Percentiles rank a stretch among this genome's conserved stretches.
Conservation (phyloP, 2,797 vertebrate species). For the Diceros bicornis region DNA sequence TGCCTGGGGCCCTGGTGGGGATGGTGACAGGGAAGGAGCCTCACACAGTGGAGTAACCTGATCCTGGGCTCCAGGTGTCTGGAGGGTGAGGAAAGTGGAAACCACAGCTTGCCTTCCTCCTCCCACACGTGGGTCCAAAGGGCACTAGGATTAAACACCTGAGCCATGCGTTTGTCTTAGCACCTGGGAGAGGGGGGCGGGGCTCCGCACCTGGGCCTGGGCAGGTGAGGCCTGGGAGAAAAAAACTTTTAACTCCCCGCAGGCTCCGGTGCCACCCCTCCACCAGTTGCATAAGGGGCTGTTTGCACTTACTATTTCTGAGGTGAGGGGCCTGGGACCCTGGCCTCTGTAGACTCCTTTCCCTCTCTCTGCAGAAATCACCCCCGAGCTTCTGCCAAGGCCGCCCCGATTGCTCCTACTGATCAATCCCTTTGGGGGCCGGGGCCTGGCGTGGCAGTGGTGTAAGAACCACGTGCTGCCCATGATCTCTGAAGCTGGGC, state of each 20-base stretch:
- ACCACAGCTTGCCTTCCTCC: background rate
- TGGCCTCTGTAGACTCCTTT: background rate
- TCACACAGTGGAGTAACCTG: background rate
- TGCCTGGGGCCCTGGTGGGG: background rate
- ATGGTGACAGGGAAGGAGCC: background rate
- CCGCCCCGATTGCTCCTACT: slow-evolving; percentile 94
- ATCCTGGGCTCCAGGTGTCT: background rate
- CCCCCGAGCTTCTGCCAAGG: slow-evolving; percentile 92
- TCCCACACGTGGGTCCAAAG: background rate
- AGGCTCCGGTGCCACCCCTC: background rate
- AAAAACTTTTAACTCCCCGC: background rate
- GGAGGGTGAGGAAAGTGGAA: background rate
- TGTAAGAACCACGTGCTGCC: slow-evolving; percentile 95
- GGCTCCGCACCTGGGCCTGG: background rate
- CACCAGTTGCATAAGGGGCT: background rate
- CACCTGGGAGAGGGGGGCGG: background rate
- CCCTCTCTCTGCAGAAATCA: slow-evolving; percentile 90
- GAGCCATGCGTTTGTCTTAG: background rate
- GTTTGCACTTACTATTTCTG: background rate
- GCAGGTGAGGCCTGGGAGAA: background rate
- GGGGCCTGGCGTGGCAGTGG: slow-evolving; percentile 95
- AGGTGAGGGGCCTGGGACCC: background rate
- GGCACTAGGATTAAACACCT: background rate
- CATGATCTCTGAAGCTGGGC: slow-evolving; percentile 95
- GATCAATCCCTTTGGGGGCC: slow-evolving; percentile 96